Conservation (phyloP, 2,797 vertebrate genomes). For the Darevskia mixta region DNA sequence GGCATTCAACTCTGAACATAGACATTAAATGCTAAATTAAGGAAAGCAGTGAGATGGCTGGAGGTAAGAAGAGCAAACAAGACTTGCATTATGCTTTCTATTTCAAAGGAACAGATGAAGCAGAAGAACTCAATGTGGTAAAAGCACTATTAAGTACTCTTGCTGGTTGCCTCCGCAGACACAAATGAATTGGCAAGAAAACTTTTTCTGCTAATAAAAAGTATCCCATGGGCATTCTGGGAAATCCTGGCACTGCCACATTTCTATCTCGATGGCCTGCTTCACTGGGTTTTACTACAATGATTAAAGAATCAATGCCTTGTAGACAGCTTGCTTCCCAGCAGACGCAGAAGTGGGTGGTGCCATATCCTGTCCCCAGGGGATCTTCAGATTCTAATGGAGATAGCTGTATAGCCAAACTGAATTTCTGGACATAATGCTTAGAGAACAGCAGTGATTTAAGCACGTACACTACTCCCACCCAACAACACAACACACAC, state of each 20-base stretch:
- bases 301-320: constrained; percentile 27
- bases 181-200: constrained; percentile 34
- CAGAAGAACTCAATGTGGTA: neutral
- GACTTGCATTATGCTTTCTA: neutral
- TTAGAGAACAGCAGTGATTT: neutral
- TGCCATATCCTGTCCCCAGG: neutral
- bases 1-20: neutral
- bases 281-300: constrained; percentile 20
- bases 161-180: constrained; percentile 5
- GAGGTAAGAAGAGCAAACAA: neutral
- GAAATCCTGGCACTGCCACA: constrained; percentile 21
- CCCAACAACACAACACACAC: neutral
- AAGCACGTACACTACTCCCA: neutral
- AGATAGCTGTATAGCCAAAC: neutral
- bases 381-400: neutral
- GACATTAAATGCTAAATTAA: neutral
- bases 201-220: constrained; percentile 17
- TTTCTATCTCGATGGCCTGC: neutral
- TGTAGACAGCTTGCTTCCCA: constrained; percentile 13
- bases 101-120: constrained; percentile 28
- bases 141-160: neutral
- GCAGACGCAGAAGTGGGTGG: neutral
- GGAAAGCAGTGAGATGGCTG: neutral
- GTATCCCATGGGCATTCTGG: constrained; percentile 1
- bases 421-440: neutral